These are phyloP conservation scores for Papilio demoleus DNA, from an alignment of 2,888 invertebrate species.

Conservation along the genomic window DNA sequence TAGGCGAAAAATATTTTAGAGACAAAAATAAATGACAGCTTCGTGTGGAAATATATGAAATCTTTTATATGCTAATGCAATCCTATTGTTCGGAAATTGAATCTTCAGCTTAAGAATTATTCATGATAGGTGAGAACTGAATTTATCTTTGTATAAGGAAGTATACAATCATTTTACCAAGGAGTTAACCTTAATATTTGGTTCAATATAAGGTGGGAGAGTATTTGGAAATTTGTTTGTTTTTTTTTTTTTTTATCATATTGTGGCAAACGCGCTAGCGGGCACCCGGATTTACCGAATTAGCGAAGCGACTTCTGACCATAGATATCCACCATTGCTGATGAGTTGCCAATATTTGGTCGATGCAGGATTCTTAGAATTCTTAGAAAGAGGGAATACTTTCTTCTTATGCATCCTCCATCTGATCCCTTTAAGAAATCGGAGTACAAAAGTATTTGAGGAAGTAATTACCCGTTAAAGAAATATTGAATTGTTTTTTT, in stretches of 20 bases:
- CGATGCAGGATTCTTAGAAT: no score
- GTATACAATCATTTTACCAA: slow-evolving; percentile 18
- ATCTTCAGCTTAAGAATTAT: slow-evolving; percentile 80
- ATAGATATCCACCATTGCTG: no score
- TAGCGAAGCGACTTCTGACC: no score
- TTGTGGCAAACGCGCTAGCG: no score
- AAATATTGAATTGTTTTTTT: background rate
- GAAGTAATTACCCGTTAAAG: background rate
- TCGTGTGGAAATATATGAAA: slow-evolving; percentile 73
- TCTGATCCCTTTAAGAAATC: no score
- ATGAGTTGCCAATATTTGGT: no score
- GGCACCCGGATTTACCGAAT: no score
- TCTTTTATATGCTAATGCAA: slow-evolving; percentile 83
- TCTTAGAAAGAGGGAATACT: no score
- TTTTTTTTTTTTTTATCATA: no score
- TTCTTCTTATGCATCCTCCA: no score
- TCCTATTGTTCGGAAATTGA: slow-evolving; percentile 82
- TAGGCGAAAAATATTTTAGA: slow-evolving; percentile 8
- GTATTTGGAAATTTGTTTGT: background rate
- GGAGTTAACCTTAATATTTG: background rate
- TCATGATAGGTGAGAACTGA: slow-evolving; percentile 67
- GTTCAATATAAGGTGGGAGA: background rate
- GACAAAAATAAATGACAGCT: slow-evolving; percentile 28
- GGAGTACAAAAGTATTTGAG: background rate
- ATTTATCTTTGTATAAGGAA: slow-evolving; percentile 21